These are phyloP conservation scores for Temnothorax ravouxi DNA, from an alignment of 2,888 invertebrate genomes.

Conservation along the genomic window DNA sequence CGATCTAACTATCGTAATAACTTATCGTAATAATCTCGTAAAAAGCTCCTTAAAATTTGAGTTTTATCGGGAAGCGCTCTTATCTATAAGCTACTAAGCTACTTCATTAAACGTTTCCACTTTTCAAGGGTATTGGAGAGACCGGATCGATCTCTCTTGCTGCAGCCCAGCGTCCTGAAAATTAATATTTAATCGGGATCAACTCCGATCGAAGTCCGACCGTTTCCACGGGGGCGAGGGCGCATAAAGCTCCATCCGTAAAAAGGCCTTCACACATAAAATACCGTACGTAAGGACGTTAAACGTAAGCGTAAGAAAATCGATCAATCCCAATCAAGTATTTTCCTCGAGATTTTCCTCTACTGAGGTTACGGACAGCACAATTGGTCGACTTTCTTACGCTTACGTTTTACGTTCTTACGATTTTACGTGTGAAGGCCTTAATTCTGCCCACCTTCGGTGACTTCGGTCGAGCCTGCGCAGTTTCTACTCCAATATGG, in stretches of 20 bases:
- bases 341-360: too few relatives aligned
- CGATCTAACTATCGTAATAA: too few relatives aligned
- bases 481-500: conserved; percentile 79
- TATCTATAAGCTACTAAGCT: background rate
- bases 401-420: too few relatives aligned
- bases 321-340: too few relatives aligned
- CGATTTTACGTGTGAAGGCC: too few relatives aligned
- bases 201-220: background rate
- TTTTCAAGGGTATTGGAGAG: background rate
- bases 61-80: background rate
- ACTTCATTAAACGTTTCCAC: background rate
- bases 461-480: conserved; percentile 80
- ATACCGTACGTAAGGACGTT: too few relatives aligned
- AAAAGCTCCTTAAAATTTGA: background rate
- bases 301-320: too few relatives aligned
- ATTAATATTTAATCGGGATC: conserved; percentile 37
- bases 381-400: too few relatives aligned
- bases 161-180: background rate
- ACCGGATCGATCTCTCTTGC: background rate
- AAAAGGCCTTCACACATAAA: too few relatives aligned
- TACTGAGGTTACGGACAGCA: too few relatives aligned
- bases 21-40: background rate
- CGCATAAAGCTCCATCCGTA: conserved; percentile 4
- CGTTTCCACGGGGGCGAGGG: background rate
- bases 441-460: conserved; percentile 28